Conservation (phyloP, 53 echinoderm and acorn worm species). For the Crossaster papposus region DNA sequence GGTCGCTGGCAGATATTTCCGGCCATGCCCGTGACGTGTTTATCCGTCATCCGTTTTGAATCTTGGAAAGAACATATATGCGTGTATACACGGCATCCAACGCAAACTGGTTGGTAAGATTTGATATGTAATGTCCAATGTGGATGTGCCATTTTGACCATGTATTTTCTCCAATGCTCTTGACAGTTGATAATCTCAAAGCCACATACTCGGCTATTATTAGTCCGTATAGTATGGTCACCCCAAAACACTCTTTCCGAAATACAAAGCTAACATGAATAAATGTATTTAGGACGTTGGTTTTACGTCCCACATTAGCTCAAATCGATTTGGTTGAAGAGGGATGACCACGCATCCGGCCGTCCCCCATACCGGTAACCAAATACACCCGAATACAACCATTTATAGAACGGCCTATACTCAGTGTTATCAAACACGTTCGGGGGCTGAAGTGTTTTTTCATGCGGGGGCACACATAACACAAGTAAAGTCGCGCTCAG, state of each 20-base stretch:
- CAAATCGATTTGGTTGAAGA: background rate
- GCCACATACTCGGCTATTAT: background rate
- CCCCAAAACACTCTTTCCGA: background rate
- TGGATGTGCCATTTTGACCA: too few relatives aligned
- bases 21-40: too few relatives aligned
- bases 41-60: too few relatives aligned
- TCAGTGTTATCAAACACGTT: slow-evolving; percentile 43
- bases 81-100: too few relatives aligned
- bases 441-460: background rate
- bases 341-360: background rate
- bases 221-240: background rate
- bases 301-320: background rate
- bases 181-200: background rate
- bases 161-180: background rate
- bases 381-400: slow-evolving; percentile 3
- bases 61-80: too few relatives aligned
- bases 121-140: too few relatives aligned
- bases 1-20: too few relatives aligned
- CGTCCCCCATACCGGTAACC: background rate
- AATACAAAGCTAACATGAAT: background rate
- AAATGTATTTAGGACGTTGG: slow-evolving; percentile 38
- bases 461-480: background rate
- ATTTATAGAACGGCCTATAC: background rate
- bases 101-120: too few relatives aligned
- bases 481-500: background rate